Conservation (phyloP, 2,888 invertebrate species). For the Esperia sulphurella region DNA sequence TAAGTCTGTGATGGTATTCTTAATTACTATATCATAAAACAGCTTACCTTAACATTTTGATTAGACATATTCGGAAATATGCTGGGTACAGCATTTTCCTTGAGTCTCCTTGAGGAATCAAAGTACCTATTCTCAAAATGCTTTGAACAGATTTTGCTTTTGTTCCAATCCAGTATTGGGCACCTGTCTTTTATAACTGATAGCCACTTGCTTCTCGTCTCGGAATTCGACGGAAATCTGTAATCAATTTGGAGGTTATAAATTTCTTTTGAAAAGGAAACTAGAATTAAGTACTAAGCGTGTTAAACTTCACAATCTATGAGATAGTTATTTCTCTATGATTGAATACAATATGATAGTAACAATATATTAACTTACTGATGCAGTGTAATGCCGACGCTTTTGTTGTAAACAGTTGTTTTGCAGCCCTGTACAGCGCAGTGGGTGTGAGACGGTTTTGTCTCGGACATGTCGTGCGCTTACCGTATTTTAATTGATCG, state of each 20-base stretch:
- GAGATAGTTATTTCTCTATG: background rate
- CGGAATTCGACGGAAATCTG: conserved; percentile 51
- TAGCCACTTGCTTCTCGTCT: conserved; percentile 61
- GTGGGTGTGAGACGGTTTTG: conserved; percentile 39
- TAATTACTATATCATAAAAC: too few species aligned
- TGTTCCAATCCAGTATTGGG: conserved; percentile 50
- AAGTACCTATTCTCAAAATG: conserved; percentile 63
- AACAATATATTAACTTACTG: too few species aligned
- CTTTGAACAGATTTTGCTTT: conserved; percentile 60
- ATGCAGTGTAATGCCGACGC: conserved; percentile 47
- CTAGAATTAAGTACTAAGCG: too few species aligned
- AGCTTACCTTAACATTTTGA: too few species aligned
- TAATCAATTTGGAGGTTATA: conserved; percentile 12
- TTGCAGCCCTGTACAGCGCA: conserved; percentile 59
- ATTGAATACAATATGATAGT: background rate
- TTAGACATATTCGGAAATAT: conserved; percentile 30
- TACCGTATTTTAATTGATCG: too few species aligned
- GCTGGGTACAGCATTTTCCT: conserved; percentile 56
- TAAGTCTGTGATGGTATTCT: too few species aligned
- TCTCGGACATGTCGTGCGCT: background rate
- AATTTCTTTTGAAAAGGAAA: background rate
- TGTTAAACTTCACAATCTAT: background rate
- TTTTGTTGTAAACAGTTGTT: conserved; percentile 49
- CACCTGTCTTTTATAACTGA: conserved; percentile 53
- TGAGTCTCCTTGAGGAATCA: conserved; percentile 50